Evolutionary conservation across 2,888 invertebrate species (phyloP), one percentile per base, ranked within the genome.

Genomic region (Oxytorus armatus): DNA sequence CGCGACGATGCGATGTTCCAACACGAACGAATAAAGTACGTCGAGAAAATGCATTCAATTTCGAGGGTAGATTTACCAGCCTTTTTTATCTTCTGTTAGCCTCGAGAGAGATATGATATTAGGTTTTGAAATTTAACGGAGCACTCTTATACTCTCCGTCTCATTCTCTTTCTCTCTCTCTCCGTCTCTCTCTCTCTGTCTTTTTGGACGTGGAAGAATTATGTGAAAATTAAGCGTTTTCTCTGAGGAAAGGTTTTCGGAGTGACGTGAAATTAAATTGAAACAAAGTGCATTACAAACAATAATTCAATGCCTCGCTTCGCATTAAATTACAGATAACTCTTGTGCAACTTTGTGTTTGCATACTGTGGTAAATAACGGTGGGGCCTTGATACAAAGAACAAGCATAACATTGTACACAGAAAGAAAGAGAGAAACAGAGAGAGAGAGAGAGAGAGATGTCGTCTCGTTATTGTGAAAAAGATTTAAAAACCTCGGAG

Each of bases 31-130:
- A 66, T 57, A 29, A 44, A 66, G 51, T 53, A 66, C 57, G 16
- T 8, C 14, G 59, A 39, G 70, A 61, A 76, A 76, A 68, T 72
- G 66, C 72, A 72, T 76, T 49, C 68, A 73, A 80, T 80, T 80
- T 63, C 47, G 44, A 42, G 63, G 53, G 25, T 23, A 55, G 66
- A 66, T 80, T 72, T 73, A 47, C 55, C n/a, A n/a, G n/a, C n/a
- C n/a, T n/a, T n/a, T n/a, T n/a, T n/a, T n/a, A n/a, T n/a, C 39
- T n/a, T 61, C 72, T 66, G 3, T 4, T 55, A 68, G 39, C 53
- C 53, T 25, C 39, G 11, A 44, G 69, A 70, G 2, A 69, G 63
- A 75, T 59, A 55, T 65, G 39, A 39, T 69, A 51, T 75, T 65
- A 70, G 63, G 51, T 75, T n/a, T 42, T 69, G 75, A 65, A 51